phyloP scores from a whole-genome alignment of 2,797 vertebrate species.

The Rhadinocentrus ornatus region DNA sequence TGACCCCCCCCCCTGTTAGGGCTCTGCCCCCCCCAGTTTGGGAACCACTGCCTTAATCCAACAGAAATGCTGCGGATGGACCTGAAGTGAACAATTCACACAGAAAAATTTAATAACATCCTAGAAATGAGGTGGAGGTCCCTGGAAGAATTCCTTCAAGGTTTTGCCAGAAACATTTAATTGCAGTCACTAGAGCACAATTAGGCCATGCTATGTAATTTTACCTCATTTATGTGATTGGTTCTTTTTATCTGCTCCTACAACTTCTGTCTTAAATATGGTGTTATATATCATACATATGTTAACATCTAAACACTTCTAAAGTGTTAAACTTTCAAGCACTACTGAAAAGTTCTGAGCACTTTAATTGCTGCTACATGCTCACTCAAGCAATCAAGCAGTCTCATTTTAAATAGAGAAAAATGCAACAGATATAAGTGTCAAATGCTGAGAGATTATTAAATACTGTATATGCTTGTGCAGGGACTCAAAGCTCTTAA shows the following conservation, averaged over 20 bases:
- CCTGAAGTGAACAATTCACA: too few species aligned
- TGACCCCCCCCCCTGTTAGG: too few species aligned
- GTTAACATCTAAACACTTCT: not conserved
- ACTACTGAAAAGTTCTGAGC: not conserved
- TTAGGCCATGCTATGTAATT: not conserved
- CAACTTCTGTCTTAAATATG: too few species aligned
- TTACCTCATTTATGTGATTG: not conserved
- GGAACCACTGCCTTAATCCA: too few species aligned
- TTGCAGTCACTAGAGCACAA: not conserved
- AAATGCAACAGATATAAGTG: constrained; percentile 8
- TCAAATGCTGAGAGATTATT: constrained; percentile 23
- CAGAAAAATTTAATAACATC: too few species aligned
- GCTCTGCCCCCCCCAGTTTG: too few species aligned
- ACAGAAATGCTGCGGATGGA: too few species aligned
- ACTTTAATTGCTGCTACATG: not conserved
- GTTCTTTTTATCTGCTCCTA: too few species aligned
- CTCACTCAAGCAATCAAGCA: constrained; percentile 2
- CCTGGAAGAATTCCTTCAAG: too few species aligned
- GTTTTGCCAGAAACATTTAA: not conserved
- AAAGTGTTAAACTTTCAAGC: not conserved
- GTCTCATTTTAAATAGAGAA: constrained; percentile 10
- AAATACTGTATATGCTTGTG: constrained; percentile 17
- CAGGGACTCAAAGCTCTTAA: constrained; percentile 17
- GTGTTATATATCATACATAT: not conserved
- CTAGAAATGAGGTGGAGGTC: too few species aligned